Evolutionary conservation across 1,140 invertebrate genomes (phyloP).

Genomic region (Brachionus sp.): DNA sequence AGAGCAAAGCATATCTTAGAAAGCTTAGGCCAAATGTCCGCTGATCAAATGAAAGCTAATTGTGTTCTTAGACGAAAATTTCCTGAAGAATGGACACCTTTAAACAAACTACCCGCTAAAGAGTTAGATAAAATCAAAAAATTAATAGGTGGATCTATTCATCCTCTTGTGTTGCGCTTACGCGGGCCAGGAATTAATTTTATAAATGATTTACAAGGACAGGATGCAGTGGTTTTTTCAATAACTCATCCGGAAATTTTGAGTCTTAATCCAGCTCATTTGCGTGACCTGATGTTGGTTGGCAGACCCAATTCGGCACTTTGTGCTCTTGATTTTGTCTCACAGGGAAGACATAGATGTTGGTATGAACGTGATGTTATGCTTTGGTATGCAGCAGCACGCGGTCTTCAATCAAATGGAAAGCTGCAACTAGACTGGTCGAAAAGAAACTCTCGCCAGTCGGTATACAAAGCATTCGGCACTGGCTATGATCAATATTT

Average conservation of each 20-base stretch:
- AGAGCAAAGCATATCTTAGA: background rate
- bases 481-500: conserved; percentile 10
- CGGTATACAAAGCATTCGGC: background rate
- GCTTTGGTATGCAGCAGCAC: background rate
- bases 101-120: background rate
- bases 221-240: background rate
- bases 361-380: conserved; percentile 12
- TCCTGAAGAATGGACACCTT: background rate
- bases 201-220: conserved; percentile 14
- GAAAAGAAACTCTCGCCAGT: background rate
- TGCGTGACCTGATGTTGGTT: background rate
- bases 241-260: background rate
- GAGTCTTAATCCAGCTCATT: background rate
- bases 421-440: background rate
- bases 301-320: background rate
- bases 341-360: background rate
- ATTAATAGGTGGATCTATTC: background rate
- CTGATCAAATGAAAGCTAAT: conserved; percentile 3
- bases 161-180: background rate
- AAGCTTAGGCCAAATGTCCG: background rate
- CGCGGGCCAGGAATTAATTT: background rate
- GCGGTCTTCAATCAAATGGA: background rate
- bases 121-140: background rate
- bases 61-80: background rate
- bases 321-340: conserved; percentile 24